phyloP scores from a whole-genome alignment of 1,140 invertebrate species.

The Gryon sp. region DNA sequence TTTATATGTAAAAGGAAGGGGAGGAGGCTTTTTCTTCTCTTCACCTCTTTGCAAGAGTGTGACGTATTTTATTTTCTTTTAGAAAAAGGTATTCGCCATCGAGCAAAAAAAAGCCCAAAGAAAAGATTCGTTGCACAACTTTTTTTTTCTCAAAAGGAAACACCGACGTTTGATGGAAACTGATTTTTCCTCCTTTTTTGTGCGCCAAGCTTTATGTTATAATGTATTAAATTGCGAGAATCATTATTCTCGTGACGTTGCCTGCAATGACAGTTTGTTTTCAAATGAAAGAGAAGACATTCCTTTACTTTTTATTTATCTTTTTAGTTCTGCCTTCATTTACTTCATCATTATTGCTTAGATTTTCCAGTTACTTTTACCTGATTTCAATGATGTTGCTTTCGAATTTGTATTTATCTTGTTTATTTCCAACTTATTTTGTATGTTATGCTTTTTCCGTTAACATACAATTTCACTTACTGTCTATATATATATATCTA shows the following conservation, averaged over 20 bases:
- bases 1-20: not conserved
- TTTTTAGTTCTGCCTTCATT: not conserved
- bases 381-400: too few relatives aligned
- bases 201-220: constrained; percentile 20
- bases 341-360: not conserved
- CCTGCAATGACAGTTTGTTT: constrained; percentile 24
- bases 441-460: too few relatives aligned
- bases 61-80: not conserved
- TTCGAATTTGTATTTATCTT: too few relatives aligned
- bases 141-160: constrained; percentile 15
- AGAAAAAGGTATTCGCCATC: constrained; percentile 16
- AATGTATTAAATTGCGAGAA: constrained; percentile 33
- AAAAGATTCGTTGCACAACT: constrained; percentile 7
- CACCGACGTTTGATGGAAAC: constrained; percentile 37
- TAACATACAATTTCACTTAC: too few relatives aligned
- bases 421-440: too few relatives aligned
- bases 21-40: not conserved
- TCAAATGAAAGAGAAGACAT: constrained; percentile 1
- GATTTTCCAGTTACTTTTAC: too few relatives aligned
- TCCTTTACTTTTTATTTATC: not conserved
- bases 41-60: too few relatives aligned
- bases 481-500: too few relatives aligned
- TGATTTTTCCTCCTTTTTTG: constrained; percentile 43
- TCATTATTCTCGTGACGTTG: constrained; percentile 35
- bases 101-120: not conserved